phyloP scores from a whole-genome alignment of 1,140 invertebrate species.

The Thaumetopoea pityocampa region DNA sequence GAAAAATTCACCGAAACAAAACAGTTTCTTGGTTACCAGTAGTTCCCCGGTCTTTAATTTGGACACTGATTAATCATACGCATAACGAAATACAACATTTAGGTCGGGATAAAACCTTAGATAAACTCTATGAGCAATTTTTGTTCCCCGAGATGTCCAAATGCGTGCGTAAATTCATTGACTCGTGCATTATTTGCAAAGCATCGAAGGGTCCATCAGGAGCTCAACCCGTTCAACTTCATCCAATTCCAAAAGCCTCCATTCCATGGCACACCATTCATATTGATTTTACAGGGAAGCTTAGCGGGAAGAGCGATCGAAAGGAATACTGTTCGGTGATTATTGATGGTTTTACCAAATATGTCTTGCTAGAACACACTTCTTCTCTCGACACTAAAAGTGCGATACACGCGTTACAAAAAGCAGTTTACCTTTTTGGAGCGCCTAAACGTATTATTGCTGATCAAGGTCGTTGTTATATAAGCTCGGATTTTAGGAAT shows the following conservation, averaged over 20 bases:
- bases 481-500: conserved; percentile 23
- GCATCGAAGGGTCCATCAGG: conserved; percentile 30
- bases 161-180: conserved; percentile 32
- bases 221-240: conserved; percentile 28
- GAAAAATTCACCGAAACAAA: conserved; percentile 18
- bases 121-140: conserved; percentile 36
- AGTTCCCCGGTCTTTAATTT: conserved; percentile 21
- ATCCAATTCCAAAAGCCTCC: conserved; percentile 31
- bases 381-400: conserved; percentile 24
- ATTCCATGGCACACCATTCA: conserved; percentile 41
- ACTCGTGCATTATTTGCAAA: conserved; percentile 32
- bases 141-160: conserved; percentile 40
- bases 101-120: conserved; percentile 27
- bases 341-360: conserved; percentile 35
- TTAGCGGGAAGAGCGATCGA: conserved; percentile 28
- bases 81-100: conserved; percentile 26
- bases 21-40: conserved; percentile 18
- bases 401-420: conserved; percentile 25
- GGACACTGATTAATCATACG: conserved; percentile 24
- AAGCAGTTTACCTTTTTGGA: conserved; percentile 31
- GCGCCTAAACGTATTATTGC: conserved; percentile 37
- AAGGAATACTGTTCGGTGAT: conserved; percentile 31
- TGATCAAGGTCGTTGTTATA: conserved; percentile 31
- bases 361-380: conserved; percentile 26
- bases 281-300: conserved; percentile 33